Percentiles rank a stretch among this genome's conserved stretches.
These are phyloP conservation scores for Mycalesis mineus DNA, from an alignment of 2,888 invertebrate species.

Conservation along the genomic window DNA sequence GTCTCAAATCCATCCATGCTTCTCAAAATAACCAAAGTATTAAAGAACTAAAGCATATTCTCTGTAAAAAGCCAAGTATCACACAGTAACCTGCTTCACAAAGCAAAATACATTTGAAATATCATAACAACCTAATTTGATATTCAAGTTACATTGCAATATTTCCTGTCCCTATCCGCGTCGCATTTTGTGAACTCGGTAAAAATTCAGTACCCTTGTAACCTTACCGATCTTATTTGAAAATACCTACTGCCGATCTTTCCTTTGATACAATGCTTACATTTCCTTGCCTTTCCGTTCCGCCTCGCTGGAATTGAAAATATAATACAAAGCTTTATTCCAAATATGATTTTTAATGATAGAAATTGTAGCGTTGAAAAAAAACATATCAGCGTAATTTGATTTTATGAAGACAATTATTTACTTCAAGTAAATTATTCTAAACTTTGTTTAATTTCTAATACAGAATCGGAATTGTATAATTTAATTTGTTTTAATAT, in stretches of 20 bases:
- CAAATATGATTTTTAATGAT: constrained; percentile 6
- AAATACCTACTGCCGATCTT: constrained; percentile 55
- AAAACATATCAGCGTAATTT: not conserved
- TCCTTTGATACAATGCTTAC: constrained; percentile 60
- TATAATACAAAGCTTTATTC: constrained; percentile 9
- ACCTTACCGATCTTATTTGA: constrained; percentile 28
- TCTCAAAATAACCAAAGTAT: too few relatives aligned
- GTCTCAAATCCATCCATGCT: too few relatives aligned
- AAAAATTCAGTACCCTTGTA: constrained; percentile 33
- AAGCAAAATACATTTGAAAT: constrained; percentile 46
- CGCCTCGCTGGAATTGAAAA: constrained; percentile 41
- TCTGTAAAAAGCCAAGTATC: too few relatives aligned
- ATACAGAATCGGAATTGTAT: too few relatives aligned
- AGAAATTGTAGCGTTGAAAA: not conserved
- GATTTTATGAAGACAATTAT: too few relatives aligned
- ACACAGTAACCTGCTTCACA: constrained; percentile 21
- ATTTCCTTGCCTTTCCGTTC: constrained; percentile 41
- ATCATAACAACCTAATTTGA: constrained; percentile 54
- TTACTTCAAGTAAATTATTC: too few relatives aligned
- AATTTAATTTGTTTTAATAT: too few relatives aligned
- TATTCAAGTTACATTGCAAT: constrained; percentile 65
- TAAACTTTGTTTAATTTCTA: too few relatives aligned
- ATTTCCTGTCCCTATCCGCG: constrained; percentile 47
- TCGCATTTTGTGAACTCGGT: constrained; percentile 50
- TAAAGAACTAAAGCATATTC: too few relatives aligned